phyloP scores from a whole-genome alignment of 2,797 vertebrate species.

The Serranus cabrilla region DNA sequence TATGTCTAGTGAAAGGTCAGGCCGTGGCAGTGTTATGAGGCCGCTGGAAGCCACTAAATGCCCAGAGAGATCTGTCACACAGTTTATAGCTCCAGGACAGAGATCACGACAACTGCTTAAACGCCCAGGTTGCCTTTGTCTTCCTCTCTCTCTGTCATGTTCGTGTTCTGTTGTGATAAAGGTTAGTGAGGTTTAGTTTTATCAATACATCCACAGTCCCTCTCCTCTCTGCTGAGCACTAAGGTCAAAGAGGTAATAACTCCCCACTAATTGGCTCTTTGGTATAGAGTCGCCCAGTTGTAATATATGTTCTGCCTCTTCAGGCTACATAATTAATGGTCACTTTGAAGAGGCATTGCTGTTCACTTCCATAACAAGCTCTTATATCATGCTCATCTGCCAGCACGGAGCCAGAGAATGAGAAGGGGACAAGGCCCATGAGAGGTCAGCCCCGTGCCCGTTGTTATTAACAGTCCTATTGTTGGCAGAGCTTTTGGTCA shows the following conservation, averaged over 20 bases:
- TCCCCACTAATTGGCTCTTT: constrained; percentile 61
- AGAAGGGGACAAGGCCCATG: constrained; percentile 48
- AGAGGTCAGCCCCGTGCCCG: constrained; percentile 51
- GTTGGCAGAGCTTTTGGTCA: constrained; percentile 57
- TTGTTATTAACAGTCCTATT: constrained; percentile 66
- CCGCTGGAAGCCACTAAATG: constrained; percentile 46
- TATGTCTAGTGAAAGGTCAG: constrained; percentile 75
- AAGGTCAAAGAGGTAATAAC: constrained; percentile 62
- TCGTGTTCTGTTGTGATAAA: constrained; percentile 52
- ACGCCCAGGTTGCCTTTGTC: constrained; percentile 13
- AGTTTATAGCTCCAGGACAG: constrained; percentile 17
- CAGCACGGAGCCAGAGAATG: constrained; percentile 56
- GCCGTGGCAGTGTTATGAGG: constrained; percentile 39
- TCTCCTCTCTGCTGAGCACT: constrained; percentile 34
- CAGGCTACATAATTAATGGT: constrained; percentile 63
- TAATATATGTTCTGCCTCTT: constrained; percentile 51
- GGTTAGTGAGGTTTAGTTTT: constrained; percentile 54
- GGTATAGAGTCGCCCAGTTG: constrained; percentile 30
- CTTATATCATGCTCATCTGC: constrained; percentile 67
- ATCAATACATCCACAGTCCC: constrained; percentile 31
- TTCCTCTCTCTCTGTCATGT: constrained; percentile 28
- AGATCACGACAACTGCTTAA: not conserved
- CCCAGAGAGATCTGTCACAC: constrained; percentile 44
- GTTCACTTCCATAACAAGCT: constrained; percentile 53
- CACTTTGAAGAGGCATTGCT: constrained; percentile 47